These are phyloP conservation scores for Orchesella cincta DNA, from an alignment of 1,140 invertebrate genomes.

Conservation along the genomic window DNA sequence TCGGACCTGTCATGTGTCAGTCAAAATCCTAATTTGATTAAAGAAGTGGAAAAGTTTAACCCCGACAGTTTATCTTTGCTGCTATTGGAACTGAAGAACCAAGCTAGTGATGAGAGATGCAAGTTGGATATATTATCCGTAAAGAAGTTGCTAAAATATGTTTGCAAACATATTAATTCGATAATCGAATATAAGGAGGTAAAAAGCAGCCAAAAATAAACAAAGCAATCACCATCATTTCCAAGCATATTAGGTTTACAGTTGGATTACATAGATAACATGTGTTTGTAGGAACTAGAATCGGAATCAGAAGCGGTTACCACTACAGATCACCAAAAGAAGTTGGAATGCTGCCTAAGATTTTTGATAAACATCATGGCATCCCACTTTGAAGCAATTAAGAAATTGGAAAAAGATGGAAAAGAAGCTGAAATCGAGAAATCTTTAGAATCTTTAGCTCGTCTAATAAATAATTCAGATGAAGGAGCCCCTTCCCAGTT, in stretches of 20 bases:
- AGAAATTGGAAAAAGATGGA: background rate
- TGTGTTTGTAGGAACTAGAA: too few species aligned
- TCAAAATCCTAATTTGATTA: background rate
- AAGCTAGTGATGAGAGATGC: constrained; percentile 23
- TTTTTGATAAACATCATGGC: constrained; percentile 32
- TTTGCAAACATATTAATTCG: constrained; percentile 21
- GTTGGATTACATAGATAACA: too few species aligned
- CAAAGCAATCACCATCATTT: too few species aligned
- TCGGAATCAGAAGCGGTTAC: background rate
- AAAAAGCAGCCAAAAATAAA: too few species aligned
- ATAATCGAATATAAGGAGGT: background rate
- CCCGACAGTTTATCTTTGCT: constrained; percentile 40
- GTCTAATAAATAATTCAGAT: background rate
- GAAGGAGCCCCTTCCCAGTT: background rate
- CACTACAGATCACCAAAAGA: background rate
- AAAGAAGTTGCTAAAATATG: constrained; percentile 26
- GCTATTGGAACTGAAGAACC: constrained; percentile 38
- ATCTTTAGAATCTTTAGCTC: background rate
- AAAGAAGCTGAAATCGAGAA: background rate
- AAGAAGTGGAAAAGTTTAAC: constrained; percentile 10
- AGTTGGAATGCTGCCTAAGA: constrained; percentile 39
- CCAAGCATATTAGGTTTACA: background rate
- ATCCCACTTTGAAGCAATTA: constrained; percentile 36
- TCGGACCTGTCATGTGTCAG: background rate
- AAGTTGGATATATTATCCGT: constrained; percentile 33